Conservation (phyloP, 64 coral and sea anemone species). For the Montipora cactus region DNA sequence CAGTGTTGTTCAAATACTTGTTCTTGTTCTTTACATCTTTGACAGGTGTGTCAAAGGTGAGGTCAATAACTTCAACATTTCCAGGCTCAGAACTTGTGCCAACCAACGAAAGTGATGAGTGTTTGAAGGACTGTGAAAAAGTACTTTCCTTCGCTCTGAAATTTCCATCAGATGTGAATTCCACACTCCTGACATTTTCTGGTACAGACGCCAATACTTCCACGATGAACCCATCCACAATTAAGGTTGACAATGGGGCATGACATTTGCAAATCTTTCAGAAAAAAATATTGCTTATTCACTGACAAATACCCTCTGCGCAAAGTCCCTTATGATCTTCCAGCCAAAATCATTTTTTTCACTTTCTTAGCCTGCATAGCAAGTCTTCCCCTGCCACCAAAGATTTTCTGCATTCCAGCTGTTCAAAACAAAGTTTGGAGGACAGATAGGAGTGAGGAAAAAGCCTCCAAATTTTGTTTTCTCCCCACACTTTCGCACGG, state of each 20-base stretch:
- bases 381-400: too few species aligned
- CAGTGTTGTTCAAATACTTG: not conserved
- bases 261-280: slow-evolving; percentile 37
- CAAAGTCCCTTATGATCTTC: too few species aligned
- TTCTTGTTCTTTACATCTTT: slow-evolving; percentile 9
- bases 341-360: too few species aligned
- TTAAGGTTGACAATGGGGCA: slow-evolving; percentile 8
- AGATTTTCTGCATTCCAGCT: too few species aligned
- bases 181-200: slow-evolving; percentile 18
- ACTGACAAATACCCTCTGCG: not conserved
- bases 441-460: too few species aligned
- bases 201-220: slow-evolving; percentile 23
- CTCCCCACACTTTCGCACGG: too few species aligned
- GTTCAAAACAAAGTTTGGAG: too few species aligned
- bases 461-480: too few species aligned
- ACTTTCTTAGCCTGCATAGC: too few species aligned
- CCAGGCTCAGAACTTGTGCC: not conserved
- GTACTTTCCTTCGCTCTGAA: not conserved
- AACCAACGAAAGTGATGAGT: not conserved
- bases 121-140: not conserved
- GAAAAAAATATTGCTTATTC: too few species aligned
- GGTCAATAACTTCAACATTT: slow-evolving; percentile 22
- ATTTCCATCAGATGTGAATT: slow-evolving; percentile 10
- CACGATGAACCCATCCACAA: slow-evolving; percentile 21
- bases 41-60: slow-evolving; percentile 11